Evolutionary conservation across 2,888 invertebrate species (phyloP).

Genomic region (Pachycephus smyrnensis): DNA sequence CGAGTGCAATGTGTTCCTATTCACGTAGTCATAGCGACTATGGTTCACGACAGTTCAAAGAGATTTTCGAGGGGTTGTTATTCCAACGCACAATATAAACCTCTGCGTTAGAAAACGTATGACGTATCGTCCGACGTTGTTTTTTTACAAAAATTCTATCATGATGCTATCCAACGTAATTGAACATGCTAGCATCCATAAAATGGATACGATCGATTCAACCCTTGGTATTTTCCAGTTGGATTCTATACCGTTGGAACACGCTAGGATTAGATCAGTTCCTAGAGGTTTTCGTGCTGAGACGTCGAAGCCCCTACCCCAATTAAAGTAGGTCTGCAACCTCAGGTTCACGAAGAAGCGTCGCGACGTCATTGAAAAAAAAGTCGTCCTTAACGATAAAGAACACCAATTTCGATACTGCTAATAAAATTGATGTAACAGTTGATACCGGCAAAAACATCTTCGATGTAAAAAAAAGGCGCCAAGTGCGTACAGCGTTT

Average conservation of each 20-base stretch:
- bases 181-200: background rate
- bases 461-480: too few relatives aligned
- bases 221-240: background rate
- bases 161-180: background rate
- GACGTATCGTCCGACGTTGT: background rate
- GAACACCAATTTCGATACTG: background rate
- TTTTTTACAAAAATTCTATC: background rate
- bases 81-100: background rate
- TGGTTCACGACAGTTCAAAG: conserved; percentile 13
- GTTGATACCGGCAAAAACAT: too few relatives aligned
- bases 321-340: background rate
- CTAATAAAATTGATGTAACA: too few relatives aligned
- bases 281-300: background rate
- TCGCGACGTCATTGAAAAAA: background rate
- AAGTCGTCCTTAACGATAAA: background rate
- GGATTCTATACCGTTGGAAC: background rate
- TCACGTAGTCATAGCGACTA: conserved; percentile 26
- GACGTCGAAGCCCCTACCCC: background rate
- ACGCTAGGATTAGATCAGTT: background rate
- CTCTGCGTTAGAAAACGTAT: background rate
- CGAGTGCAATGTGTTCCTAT: conserved; percentile 14
- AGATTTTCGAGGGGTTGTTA: background rate
- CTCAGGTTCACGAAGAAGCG: background rate
- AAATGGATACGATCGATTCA: background rate
- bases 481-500: too few relatives aligned